These are phyloP conservation scores for Monarcha castaneiventris DNA, from an alignment of 2,113 vertebrate genomes.

Conservation along the genomic window DNA sequence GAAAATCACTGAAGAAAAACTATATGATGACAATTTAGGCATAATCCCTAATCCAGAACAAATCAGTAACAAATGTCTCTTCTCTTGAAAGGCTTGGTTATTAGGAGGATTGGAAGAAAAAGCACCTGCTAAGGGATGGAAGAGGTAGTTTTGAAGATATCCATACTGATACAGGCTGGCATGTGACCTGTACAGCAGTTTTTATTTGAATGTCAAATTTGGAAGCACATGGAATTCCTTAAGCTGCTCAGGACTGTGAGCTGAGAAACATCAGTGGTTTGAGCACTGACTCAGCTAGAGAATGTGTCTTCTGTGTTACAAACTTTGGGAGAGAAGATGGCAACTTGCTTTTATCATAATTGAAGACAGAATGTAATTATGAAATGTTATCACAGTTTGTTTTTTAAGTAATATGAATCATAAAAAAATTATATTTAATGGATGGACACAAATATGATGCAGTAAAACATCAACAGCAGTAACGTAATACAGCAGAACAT, in stretches of 20 bases:
- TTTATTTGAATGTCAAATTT: not conserved
- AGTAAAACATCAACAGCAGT: constrained; percentile 13
- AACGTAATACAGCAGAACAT: not conserved
- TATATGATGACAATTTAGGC: not conserved
- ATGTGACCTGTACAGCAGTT: not conserved
- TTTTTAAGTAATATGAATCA: not conserved
- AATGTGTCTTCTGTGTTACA: not conserved
- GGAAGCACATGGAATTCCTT: not conserved
- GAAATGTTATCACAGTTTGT: not conserved
- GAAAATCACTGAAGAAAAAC: not conserved
- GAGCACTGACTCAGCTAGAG: not conserved
- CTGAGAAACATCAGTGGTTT: not conserved
- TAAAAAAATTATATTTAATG: not conserved
- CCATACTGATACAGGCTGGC: not conserved
- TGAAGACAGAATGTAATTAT: not conserved
- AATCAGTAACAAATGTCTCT: not conserved
- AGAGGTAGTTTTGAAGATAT: not conserved
- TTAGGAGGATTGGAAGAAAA: not conserved
- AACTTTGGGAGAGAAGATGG: not conserved
- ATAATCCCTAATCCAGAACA: not conserved
- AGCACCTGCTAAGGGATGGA: not conserved
- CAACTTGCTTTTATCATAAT: not conserved
- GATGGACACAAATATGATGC: not conserved
- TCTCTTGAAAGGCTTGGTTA: not conserved
- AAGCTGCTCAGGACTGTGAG: not conserved